Evolutionary conservation across 2,888 invertebrate species (phyloP).

Genomic region (Sesia apiformis): DNA sequence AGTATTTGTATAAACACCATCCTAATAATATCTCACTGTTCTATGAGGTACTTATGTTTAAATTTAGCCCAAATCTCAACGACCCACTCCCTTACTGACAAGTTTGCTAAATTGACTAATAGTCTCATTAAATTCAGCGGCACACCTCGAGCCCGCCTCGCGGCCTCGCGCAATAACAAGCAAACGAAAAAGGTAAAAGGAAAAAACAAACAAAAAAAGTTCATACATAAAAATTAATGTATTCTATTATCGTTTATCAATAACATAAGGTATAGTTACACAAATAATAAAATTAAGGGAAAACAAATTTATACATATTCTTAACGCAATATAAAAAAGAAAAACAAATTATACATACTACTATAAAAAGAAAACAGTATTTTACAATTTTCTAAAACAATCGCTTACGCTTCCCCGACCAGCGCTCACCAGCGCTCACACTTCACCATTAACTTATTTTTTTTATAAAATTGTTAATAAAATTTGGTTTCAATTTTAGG

Average conservation of each 20-base stretch:
- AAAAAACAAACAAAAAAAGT: conserved; percentile 54
- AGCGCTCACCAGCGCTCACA: conserved; percentile 40
- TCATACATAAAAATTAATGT: conserved; percentile 74
- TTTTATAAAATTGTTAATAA: conserved; percentile 32
- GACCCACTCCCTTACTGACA: too few species aligned
- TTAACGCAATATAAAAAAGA: conserved; percentile 53
- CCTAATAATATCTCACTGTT: neutral
- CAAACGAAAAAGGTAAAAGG: conserved; percentile 17
- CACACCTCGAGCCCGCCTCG: too few species aligned
- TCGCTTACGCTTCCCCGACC: conserved; percentile 33
- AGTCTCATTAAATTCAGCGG: too few species aligned
- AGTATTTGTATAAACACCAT: conserved; percentile 7
- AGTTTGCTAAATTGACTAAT: too few species aligned
- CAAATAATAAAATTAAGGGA: conserved; percentile 71
- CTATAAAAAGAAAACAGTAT: conserved; percentile 64
- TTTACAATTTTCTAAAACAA: conserved; percentile 67
- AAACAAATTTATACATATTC: conserved; percentile 73
- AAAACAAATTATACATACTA: conserved; percentile 70
- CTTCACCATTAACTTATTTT: conserved; percentile 31
- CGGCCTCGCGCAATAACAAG: too few species aligned
- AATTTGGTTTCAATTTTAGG: conserved; percentile 66
- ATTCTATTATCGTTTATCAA: conserved; percentile 60
- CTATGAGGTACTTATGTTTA: neutral
- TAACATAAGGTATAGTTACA: conserved; percentile 73
- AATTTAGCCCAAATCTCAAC: neutral